These are phyloP conservation scores for Drosophila greeni DNA, from an alignment of 2,888 invertebrate genomes.

Conservation along the genomic window DNA sequence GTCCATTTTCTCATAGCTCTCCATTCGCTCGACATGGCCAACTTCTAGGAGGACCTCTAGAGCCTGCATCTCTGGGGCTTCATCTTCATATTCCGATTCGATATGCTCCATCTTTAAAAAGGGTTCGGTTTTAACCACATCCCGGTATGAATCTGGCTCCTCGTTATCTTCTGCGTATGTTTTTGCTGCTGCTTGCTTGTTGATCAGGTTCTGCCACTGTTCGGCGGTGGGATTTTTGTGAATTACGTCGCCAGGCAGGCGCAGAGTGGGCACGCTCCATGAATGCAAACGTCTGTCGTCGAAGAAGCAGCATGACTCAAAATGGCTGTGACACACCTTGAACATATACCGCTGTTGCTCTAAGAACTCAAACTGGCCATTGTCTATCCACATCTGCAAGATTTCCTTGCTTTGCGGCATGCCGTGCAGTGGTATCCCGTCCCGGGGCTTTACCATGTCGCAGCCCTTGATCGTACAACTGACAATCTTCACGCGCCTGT, in stretches of 20 bases:
- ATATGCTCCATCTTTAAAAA: slow-evolving; percentile 37
- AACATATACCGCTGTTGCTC: slow-evolving; percentile 62
- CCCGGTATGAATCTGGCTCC: slow-evolving; percentile 2
- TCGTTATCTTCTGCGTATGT: not conserved
- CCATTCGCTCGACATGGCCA: slow-evolving; percentile 63
- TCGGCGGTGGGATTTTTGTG: slow-evolving; percentile 47
- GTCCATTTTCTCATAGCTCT: slow-evolving; percentile 58
- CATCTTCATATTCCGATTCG: slow-evolving; percentile 28
- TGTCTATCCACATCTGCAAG: slow-evolving; percentile 66
- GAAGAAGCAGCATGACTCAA: slow-evolving; percentile 62
- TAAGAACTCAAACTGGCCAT: slow-evolving; percentile 58
- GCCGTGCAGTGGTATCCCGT: slow-evolving; percentile 53
- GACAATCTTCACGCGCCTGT: slow-evolving; percentile 49
- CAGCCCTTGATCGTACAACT: slow-evolving; percentile 60
- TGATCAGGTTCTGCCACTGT: slow-evolving; percentile 56
- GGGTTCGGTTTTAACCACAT: slow-evolving; percentile 33
- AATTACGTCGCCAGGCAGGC: slow-evolving; percentile 41
- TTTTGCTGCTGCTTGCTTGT: slow-evolving; percentile 8
- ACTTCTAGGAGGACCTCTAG: slow-evolving; percentile 62
- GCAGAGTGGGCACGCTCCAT: slow-evolving; percentile 72
- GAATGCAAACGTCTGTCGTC: slow-evolving; percentile 57
- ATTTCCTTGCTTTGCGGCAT: slow-evolving; percentile 60
- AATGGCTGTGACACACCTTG: slow-evolving; percentile 72
- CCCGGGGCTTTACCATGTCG: slow-evolving; percentile 45
- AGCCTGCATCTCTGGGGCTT: slow-evolving; percentile 22